Base-by-base conservation (phyloP, 2,113 vertebrate genomes). In the Archilochus colubris region DNA sequence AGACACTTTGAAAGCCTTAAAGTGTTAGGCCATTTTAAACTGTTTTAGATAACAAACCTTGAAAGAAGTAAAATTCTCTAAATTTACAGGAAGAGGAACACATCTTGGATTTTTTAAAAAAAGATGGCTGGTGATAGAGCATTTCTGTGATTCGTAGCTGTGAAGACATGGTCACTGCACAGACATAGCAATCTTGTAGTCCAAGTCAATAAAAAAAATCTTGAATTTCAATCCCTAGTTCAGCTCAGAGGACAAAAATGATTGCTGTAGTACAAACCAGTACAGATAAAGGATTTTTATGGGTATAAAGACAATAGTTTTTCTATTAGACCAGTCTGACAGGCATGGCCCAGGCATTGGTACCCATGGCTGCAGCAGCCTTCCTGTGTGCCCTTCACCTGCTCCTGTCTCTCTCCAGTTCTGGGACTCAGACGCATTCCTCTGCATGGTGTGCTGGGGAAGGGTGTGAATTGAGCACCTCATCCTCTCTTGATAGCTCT, bases 341-440 rank as follows among this genome's bases (percentile, higher is more conserved):
- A 30, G 68, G 4, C 27, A 43, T 1, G 1, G 2, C 73, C 5
- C 16, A 36, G 9, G 3, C 20, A 18, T 1, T 22, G 23, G 4
- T 23, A 80, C 20, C 19, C 17, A 40, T 1, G 6, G 9, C 17
- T 66, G 28, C 21, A 83, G 43, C 21, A 63, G 6, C 30, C 11
- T 48, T 64, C 23, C 10, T 7, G 7, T 31, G 8, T 2, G 2
- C 21, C 21, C 18, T 73, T 48, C 33, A 46, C 14, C 38, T 33
- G 14, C 21, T 18, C 2, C 0, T 0, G 0, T 7, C 40, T 44
- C 16, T 25, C 20, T 30, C 36, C 30, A 14, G 23, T 38, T 70
- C 44, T 40, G 44, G 40, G 44, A 40, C 30, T 63, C 0, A 0
- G 31, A 62, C 18, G 3, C 9, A 17, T 46, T 2, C 27, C 23